These are phyloP conservation scores for Battus philenor DNA, from an alignment of 1,140 invertebrate species.

Conservation along the genomic window DNA sequence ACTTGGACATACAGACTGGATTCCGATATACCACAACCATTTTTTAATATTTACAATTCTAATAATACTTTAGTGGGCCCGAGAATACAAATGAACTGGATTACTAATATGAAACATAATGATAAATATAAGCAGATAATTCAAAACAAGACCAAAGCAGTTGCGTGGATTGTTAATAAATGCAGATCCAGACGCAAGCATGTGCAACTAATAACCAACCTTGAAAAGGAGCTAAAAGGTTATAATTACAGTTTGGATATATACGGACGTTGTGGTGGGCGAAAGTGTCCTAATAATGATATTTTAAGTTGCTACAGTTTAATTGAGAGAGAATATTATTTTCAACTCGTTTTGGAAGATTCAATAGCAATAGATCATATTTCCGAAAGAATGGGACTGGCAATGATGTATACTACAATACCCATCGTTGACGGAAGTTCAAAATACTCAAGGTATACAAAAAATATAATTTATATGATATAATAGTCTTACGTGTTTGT, in stretches of 20 bases:
- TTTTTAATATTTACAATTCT: conserved; percentile 40
- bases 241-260: conserved; percentile 51
- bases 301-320: conserved; percentile 40
- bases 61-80: conserved; percentile 45
- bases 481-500: no score
- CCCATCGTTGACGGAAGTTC: conserved; percentile 73
- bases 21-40: conserved; percentile 54
- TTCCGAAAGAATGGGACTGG: conserved; percentile 78
- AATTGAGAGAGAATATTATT: conserved; percentile 52
- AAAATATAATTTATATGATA: conserved; percentile 2
- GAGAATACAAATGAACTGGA: conserved; percentile 36
- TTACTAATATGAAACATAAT: conserved; percentile 32
- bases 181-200: conserved; percentile 44
- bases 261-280: conserved; percentile 43
- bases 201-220: conserved; percentile 41
- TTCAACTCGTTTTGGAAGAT: conserved; percentile 51
- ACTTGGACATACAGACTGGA: conserved; percentile 58
- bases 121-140: conserved; percentile 27
- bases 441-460: conserved; percentile 48
- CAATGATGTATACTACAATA: conserved; percentile 62
- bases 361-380: conserved; percentile 77
- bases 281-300: conserved; percentile 34
- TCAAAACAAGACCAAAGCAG: conserved; percentile 40
- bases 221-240: conserved; percentile 36
- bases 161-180: conserved; percentile 47